Evolutionary conservation across 23 tunicate genomes (phyloP), one percentile per base, ranked within the genome.

Genomic region (Halocynthia aurantium): DNA sequence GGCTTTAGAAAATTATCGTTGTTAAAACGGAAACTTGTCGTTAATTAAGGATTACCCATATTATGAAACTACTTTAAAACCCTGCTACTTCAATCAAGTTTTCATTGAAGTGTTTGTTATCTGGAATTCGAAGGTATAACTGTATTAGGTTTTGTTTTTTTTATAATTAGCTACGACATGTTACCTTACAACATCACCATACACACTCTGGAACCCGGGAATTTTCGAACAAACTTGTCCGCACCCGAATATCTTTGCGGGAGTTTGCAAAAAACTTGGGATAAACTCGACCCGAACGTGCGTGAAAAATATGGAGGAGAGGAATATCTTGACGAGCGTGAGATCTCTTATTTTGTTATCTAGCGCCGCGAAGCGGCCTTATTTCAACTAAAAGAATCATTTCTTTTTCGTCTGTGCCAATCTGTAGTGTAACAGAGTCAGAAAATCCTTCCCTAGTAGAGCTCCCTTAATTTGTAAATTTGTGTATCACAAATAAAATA

Each of bases 181-280:
- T 66, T 66, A 67, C 83, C 83, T 13, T 79, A 66, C 61, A 67
- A 79, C 62, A 79, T 79, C 31, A 79, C 83, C 10, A 62, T 79
- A 10, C 83, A 79, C 61, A 67, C 75, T 52, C 15, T 79, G 8
- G 62, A 79, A 67, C 83, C 83, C 10, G 22, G 83, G 10, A 67
- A 66, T 12, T 79, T 79, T 6, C 52, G 68, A 22, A 79, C 83
- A 12, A 67, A 79, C 61, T 52, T 79, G 31, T 50, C 83, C 15
- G 54, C 54, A 52, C 74, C 75, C 19, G 74, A 67, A 61, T 22
- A 66, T 53, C 74, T 66, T 67, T 54, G 74, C 22, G 62, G 68
- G 4, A 7, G 53, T 20, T 52, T 79, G n/a, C 12, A 18, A 8
- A 13, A 66, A 10, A 67, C 22, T 12, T 79, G 83, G 83, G 75